A percentile compares a stretch with the other conserved stretches of the same genome.
Conservation (phyloP, 2,797 vertebrate species). For the Manis javanica region DNA sequence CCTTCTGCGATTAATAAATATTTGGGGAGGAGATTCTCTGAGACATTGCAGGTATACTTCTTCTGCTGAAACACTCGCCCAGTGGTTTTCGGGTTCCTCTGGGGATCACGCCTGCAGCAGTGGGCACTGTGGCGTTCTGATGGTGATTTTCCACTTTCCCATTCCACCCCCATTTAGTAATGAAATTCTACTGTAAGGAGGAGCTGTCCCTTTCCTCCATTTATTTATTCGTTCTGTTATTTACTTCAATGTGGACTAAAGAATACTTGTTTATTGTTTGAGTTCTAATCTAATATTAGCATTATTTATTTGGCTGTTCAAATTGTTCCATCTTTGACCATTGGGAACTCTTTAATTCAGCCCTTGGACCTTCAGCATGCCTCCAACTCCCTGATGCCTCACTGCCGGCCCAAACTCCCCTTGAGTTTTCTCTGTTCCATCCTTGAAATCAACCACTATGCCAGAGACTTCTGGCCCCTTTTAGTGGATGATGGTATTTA, state of each 20-base stretch:
- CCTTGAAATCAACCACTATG: not conserved
- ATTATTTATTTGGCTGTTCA: not conserved
- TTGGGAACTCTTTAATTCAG: accelerated
- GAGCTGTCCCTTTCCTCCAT: not conserved
- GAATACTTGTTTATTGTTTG: not conserved
- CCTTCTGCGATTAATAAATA: too few relatives aligned
- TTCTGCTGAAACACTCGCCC: not conserved
- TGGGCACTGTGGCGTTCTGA: too few relatives aligned
- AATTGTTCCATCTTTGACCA: not conserved
- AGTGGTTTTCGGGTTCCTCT: accelerated
- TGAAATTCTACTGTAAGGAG: not conserved
- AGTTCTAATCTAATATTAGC: not conserved
- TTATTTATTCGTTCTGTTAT: not conserved
- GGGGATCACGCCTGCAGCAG: accelerated
- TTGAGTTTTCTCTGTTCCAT: not conserved
- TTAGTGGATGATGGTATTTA: not conserved
- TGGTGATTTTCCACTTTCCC: not conserved
- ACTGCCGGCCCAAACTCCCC: not conserved
- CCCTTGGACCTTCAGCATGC: accelerated
- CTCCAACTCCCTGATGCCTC: accelerated
- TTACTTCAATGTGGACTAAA: not conserved
- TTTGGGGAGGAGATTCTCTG: not conserved
- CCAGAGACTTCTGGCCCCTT: not conserved
- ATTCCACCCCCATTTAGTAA: not conserved
- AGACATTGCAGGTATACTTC: not conserved